A percentile compares a stretch with the other conserved stretches of the same genome.
phyloP scores from a whole-genome alignment of 2,888 invertebrate genomes.

The Cartodere bifasciata region DNA sequence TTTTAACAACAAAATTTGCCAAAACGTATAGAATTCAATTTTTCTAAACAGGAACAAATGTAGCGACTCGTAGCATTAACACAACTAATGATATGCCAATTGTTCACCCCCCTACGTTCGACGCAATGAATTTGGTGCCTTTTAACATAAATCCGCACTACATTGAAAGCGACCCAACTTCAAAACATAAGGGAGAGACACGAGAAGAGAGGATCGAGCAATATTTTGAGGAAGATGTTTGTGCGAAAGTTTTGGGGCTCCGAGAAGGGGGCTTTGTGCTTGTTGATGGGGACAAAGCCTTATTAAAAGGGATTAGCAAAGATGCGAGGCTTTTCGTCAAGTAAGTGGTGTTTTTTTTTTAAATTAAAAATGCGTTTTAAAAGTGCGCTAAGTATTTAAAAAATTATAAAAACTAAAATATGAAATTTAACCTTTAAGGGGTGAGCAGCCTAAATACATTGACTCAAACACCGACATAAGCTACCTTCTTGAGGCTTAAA shows the following conservation, averaged over 20 bases:
- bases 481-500: no score
- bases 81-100: slow-evolving; percentile 88
- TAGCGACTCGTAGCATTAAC: slow-evolving; percentile 64
- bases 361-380: no score
- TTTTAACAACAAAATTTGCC: no score
- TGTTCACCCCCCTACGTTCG: slow-evolving; percentile 59
- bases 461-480: no score
- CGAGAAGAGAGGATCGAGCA: slow-evolving; percentile 60
- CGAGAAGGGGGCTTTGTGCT: slow-evolving; percentile 57
- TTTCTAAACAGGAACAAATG: slow-evolving; percentile 45
- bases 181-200: slow-evolving; percentile 67
- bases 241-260: slow-evolving; percentile 53
- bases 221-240: slow-evolving; percentile 47
- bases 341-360: slow-evolving; percentile 38
- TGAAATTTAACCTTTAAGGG: no score
- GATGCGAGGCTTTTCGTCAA: slow-evolving; percentile 51
- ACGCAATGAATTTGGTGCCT: slow-evolving; percentile 58
- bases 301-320: slow-evolving; percentile 44
- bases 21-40: neutral
- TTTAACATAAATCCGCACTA: slow-evolving; percentile 84
- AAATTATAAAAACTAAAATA: no score
- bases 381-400: no score
- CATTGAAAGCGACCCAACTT: slow-evolving; percentile 46
- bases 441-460: no score
- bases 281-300: slow-evolving; percentile 45